phyloP scores from a whole-genome alignment of 2,888 invertebrate genomes.

The Drosophila leonis region DNA sequence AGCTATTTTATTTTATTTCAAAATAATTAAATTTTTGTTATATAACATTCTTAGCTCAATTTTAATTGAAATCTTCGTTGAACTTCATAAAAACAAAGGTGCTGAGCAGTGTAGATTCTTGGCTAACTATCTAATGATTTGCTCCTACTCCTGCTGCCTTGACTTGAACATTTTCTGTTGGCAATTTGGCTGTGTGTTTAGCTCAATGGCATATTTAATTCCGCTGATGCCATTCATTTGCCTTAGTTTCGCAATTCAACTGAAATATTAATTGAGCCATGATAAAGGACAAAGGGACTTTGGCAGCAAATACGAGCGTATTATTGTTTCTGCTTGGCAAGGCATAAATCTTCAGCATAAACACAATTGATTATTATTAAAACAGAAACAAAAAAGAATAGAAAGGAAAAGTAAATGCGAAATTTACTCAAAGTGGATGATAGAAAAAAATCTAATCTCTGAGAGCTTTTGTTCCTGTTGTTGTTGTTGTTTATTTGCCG shows the following conservation, averaged over 20 bases:
- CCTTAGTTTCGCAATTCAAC: slow-evolving; percentile 24
- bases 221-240: slow-evolving; percentile 36
- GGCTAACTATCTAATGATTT: too few species aligned
- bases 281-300: slow-evolving; percentile 36
- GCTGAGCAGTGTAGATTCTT: too few species aligned
- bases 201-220: slow-evolving; percentile 46
- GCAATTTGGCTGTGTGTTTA: slow-evolving; percentile 9
- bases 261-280: slow-evolving; percentile 60
- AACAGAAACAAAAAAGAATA: slow-evolving; percentile 19
- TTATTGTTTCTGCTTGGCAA: slow-evolving; percentile 52
- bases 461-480: slow-evolving; percentile 19
- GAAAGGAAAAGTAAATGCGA: slow-evolving; percentile 3
- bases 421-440: slow-evolving; percentile 23
- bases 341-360: slow-evolving; percentile 59
- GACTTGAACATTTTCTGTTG: background rate
- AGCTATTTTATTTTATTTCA: too few species aligned
- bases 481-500: slow-evolving; percentile 49
- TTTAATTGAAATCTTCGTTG: too few species aligned
- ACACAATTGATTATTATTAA: slow-evolving; percentile 47
- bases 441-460: slow-evolving; percentile 49
- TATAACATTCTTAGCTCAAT: too few species aligned
- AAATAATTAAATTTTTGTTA: too few species aligned
- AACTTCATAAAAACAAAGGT: too few species aligned
- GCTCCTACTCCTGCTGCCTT: too few species aligned
- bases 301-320: slow-evolving; percentile 13